Evolutionary conservation across 2,888 invertebrate species (phyloP), one percentile per base, ranked within the genome.

Genomic region (Phalera bucephala): DNA sequence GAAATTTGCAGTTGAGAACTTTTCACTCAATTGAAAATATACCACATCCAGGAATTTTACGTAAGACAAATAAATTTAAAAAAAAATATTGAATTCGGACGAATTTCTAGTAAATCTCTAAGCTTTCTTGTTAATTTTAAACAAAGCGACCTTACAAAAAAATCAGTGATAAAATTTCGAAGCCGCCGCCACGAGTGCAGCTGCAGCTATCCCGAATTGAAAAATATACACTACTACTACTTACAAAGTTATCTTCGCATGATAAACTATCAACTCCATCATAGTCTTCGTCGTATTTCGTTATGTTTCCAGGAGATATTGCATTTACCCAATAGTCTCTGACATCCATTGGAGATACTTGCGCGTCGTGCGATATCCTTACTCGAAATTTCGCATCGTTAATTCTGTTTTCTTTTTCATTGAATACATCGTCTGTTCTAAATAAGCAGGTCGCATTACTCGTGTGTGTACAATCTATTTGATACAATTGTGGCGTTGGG

Each of bases 401-500:
- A n/a, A 49, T 51, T 50, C 20, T 70, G 68, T 19, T 64, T 60
- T 63, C 88, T 64, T 76, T 59, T 63, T 88, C 64, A 52, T 67
- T 41, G 53, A 76, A 49, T 52, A 77, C 63, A 63, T 80, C 53
- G 64, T 78, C 52, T 52, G 70, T 70, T 54, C 86, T 71, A 54
- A 84, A 68, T 69, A 57, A 31, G 80, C 91, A 73, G 62, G 82
- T 56, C 37, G 80, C 52, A 80, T 85, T 82, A 0, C 69, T 72
- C 0, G 84, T 65, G 28, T 74, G 74, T 9, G 51, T 59, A 62
- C 89, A 72, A 52, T 78, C 64, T 52, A 85, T 57, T 63, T 81
- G 49, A 71, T 87, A 92, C 9, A 93, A 64, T 13, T 86, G 83
- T 3, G 90, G 86, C 0, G 93, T 87, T 1, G 94, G 94, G 58